phyloP scores from a whole-genome alignment of 2,797 vertebrate species.

The Ispidina picta region DNA sequence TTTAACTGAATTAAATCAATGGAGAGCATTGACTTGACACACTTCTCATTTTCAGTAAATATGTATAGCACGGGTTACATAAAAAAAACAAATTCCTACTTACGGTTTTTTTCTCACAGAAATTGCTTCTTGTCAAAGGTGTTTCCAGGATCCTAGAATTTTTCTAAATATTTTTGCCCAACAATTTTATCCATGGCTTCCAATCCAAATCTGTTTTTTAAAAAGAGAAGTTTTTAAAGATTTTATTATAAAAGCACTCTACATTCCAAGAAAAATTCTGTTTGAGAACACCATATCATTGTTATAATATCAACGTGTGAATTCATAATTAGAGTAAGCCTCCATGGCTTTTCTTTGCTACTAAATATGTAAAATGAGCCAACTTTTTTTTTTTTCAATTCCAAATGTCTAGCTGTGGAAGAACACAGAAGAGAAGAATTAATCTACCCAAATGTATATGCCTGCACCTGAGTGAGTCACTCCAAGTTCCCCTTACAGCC shows the following conservation, averaged over 20 bases:
- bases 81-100: background rate
- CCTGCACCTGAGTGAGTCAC: slow-evolving; percentile 17
- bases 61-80: background rate
- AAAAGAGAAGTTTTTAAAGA: background rate
- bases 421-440: background rate
- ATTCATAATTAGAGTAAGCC: background rate
- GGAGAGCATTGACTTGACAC: background rate
- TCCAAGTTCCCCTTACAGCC: slow-evolving; percentile 10
- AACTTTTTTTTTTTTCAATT: background rate
- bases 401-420: background rate
- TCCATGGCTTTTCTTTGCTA: background rate
- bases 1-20: background rate
- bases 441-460: background rate
- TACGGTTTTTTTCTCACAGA: slow-evolving; percentile 42
- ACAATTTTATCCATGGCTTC: slow-evolving; percentile 59
- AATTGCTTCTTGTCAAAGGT: background rate
- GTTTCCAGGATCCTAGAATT: slow-evolving; percentile 21
- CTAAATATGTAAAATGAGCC: background rate
- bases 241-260: background rate
- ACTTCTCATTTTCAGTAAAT: background rate
- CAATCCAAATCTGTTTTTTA: slow-evolving; percentile 68
- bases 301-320: background rate
- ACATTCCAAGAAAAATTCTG: background rate
- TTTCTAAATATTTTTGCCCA: slow-evolving; percentile 78
- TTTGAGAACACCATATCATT: background rate